A percentile compares a stretch with the other conserved stretches of the same genome.
Evolutionary conservation across 2,113 vertebrate genomes (phyloP).

Genomic region (Pungitius pungitius): DNA sequence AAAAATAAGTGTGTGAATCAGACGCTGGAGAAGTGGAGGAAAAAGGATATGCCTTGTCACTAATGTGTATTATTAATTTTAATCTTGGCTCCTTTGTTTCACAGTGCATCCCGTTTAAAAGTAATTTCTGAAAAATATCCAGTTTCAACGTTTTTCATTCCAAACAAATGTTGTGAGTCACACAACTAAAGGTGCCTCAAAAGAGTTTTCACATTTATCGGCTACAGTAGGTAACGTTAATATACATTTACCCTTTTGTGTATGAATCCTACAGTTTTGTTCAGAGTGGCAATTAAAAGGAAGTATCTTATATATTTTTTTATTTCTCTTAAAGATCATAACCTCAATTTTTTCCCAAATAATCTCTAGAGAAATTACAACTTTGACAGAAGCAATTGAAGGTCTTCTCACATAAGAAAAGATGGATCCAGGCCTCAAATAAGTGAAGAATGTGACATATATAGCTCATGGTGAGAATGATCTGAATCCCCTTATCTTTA

Average conservation of each 20-base stretch:
- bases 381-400: background rate
- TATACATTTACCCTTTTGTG: background rate
- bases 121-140: background rate
- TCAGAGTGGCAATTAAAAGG: background rate
- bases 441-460: background rate
- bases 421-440: no score
- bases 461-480: no score
- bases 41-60: slow-evolving; percentile 20
- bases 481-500: background rate
- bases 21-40: slow-evolving; percentile 1
- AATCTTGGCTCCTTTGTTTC: slow-evolving; percentile 22
- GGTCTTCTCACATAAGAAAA: background rate
- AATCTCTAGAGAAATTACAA: background rate
- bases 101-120: slow-evolving; percentile 1
- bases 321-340: background rate
- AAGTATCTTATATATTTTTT: background rate
- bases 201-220: background rate
- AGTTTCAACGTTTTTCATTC: background rate
- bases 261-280: background rate
- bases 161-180: slow-evolving; percentile 2
- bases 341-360: background rate
- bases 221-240: background rate
- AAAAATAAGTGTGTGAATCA: slow-evolving; percentile 17
- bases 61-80: slow-evolving; percentile 25
- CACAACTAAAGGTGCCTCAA: background rate